Conservation (phyloP, 2,113 vertebrate genomes). For the Thinocorus orbignyianus region DNA sequence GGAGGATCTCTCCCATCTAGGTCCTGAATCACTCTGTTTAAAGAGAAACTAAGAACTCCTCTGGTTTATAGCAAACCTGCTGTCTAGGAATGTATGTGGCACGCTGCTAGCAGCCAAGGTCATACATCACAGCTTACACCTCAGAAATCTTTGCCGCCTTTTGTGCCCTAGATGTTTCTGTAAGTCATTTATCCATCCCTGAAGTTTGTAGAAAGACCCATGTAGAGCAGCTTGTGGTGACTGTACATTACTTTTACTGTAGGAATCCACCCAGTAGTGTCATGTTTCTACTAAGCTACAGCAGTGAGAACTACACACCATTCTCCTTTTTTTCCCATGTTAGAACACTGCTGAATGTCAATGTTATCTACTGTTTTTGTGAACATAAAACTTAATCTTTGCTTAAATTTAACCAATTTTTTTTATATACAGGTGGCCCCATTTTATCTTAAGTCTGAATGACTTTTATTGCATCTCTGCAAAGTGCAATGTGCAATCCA, state of each 20-base stretch:
- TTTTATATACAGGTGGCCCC: neutral
- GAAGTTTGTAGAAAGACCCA: neutral
- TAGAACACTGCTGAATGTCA: neutral
- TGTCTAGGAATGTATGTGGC: neutral
- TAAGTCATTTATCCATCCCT: neutral
- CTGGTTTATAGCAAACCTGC: neutral
- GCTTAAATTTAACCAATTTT: neutral
- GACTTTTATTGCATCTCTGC: neutral
- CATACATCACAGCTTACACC: neutral
- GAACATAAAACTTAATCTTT: neutral
- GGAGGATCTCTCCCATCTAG: neutral
- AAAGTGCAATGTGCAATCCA: neutral
- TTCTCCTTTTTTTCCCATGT: neutral
- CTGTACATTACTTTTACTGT: neutral
- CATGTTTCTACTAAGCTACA: neutral
- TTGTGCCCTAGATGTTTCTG: neutral
- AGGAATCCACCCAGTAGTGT: neutral
- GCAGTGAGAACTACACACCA: neutral
- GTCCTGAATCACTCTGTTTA: neutral
- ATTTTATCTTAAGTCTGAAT: neutral
- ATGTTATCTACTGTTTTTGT: neutral
- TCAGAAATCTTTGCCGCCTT: neutral
- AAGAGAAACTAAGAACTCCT: neutral
- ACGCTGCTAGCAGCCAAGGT: neutral
- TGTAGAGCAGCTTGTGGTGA: neutral